A percentile compares a stretch with the other conserved stretches of the same genome.
Conservation (phyloP, 2,888 invertebrate species). For the Cremastinae sp. region DNA sequence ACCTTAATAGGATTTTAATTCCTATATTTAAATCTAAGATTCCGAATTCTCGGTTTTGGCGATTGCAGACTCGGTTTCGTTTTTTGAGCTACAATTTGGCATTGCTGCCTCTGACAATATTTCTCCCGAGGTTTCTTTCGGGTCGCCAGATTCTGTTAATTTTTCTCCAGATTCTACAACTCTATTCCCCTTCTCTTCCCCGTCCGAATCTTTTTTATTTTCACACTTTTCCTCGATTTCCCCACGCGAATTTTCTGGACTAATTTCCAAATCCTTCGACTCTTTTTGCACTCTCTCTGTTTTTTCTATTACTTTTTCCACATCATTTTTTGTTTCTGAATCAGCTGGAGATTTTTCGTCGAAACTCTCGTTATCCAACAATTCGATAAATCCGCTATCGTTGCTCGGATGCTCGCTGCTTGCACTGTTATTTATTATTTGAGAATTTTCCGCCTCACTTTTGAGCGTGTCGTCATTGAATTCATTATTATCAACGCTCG, state of each 20-base stretch:
- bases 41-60: background rate
- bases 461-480: constrained; percentile 17
- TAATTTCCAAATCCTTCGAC: too few relatives aligned
- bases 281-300: constrained; percentile 8
- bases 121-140: background rate
- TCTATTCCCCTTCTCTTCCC: background rate
- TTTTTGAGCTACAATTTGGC: background rate
- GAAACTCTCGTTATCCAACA: constrained; percentile 46
- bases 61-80: background rate
- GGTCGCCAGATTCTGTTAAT: background rate
- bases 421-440: constrained; percentile 39
- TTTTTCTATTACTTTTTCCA: constrained; percentile 25
- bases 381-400: constrained; percentile 54
- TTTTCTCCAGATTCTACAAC: background rate
- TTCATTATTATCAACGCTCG: background rate
- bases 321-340: constrained; percentile 12
- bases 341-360: constrained; percentile 10
- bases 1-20: too few relatives aligned
- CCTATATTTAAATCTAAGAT: too few relatives aligned
- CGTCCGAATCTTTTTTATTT: background rate
- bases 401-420: constrained; percentile 42
- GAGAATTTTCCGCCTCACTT: constrained; percentile 1
- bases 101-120: background rate
- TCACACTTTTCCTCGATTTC: background rate
- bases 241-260: too few relatives aligned